Base-by-base conservation (phyloP, 1,140 invertebrate species). In the Bombyx mandarina region DNA sequence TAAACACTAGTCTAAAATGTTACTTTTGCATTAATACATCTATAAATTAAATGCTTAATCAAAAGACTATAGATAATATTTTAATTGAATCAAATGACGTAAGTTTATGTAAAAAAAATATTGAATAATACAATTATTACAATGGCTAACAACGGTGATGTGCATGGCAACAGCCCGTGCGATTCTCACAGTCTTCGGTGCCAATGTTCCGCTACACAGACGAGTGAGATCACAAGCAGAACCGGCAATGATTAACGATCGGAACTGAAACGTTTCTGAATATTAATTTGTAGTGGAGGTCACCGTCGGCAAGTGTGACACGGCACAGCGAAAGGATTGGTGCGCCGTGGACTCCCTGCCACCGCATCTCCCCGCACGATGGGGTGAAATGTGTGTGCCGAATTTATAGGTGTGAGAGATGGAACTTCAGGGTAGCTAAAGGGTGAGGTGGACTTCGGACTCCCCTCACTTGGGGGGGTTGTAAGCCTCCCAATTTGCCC, bases 361-460 rank as follows among this genome's bases (percentile, higher is more conserved):
- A 48, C 60, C 61, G 26, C 26, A 35, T 5, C 26, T 35, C 65
- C 69, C 46, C n/a, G 53, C 53, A 26, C 72, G 67, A 67, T 71
- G 71, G 80, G 82, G 77, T 78, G 73, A 77, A 77, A 75, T 79
- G 82, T 84, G 73, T 86, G 82, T 86, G 79, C 79, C 75, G 80
- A 86, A 82, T 86, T 83, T 84, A 83, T 83, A 84, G 82, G 81
- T 84, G 82, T 86, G 82, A 82, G 82, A 85, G 81, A 86, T 86
- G 82, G 81, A 84, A 86, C 82, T 86, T 86, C 75, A 82, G 82
- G 82, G 79, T 79, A 82, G 82, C 79, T 77, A 83, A 86, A 86
- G 82, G 82, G 81, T 84, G 82, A 82, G 82, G 80, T 79, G 77
- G 82, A 82, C 78, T 83, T 82, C 71, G 75, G 80, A 81, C 75